Evolutionary conservation across 2,113 vertebrate genomes (phyloP).

Genomic region (Sarotherodon lohbergeri): DNA sequence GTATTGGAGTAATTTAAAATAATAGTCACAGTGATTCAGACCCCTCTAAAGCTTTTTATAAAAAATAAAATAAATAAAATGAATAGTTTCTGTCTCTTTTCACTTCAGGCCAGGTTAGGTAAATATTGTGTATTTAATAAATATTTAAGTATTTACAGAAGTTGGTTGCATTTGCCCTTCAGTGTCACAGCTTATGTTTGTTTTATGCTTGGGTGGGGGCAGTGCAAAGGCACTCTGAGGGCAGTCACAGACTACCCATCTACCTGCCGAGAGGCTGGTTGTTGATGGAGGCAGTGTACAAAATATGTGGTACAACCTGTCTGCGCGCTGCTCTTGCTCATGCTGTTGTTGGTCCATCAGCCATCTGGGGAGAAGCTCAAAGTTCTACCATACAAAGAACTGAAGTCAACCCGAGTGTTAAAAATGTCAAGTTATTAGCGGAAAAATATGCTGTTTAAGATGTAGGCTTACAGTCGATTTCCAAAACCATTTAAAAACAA

Average conservation of each 20-base stretch:
- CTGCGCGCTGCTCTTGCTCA: accelerated
- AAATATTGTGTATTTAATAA: background rate
- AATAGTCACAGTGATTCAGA: background rate
- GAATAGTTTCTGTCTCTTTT: background rate
- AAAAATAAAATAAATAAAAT: background rate
- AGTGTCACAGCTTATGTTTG: background rate
- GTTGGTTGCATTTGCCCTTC: background rate
- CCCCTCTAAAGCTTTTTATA: background rate
- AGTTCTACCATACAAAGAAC: background rate
- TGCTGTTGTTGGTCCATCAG: background rate
- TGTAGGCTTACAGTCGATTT: background rate
- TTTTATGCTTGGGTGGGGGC: background rate
- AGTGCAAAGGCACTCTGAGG: background rate
- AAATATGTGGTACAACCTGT: background rate
- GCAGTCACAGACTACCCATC: background rate
- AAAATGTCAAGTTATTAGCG: accelerated
- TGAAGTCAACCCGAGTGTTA: background rate
- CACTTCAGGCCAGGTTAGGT: background rate
- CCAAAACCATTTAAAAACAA: background rate
- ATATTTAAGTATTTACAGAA: background rate
- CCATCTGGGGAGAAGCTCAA: background rate
- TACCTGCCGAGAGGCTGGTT: background rate
- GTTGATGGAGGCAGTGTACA: background rate
- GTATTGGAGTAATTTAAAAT: background rate
- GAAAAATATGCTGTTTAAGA: background rate